These are phyloP conservation scores for Pelodytes ibericus DNA, from an alignment of 2,797 vertebrate genomes.

Conservation along the genomic window DNA sequence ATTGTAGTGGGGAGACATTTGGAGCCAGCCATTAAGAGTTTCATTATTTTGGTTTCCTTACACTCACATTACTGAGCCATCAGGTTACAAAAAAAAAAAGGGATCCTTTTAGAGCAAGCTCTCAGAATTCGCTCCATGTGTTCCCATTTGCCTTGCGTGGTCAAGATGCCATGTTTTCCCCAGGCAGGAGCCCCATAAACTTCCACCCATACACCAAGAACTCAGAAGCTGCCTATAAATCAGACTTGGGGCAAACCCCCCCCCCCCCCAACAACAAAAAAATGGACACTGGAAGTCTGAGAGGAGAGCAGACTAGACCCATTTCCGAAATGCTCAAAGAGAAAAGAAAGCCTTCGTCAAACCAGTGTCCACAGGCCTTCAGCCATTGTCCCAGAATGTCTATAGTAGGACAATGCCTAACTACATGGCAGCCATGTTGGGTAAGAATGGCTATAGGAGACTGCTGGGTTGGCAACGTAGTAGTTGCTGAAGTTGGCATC, in stretches of 20 bases:
- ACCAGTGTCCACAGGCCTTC: constrained; percentile 2
- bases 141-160: no score
- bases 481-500: constrained; percentile 98
- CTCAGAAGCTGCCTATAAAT: no score
- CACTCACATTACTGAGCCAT: no score
- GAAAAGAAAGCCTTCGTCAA: neutral
- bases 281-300: neutral
- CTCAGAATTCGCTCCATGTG: no score
- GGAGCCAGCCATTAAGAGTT: no score
- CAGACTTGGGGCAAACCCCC: neutral
- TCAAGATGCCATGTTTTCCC: no score
- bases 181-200: no score
- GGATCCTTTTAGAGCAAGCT: neutral
- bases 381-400: neutral
- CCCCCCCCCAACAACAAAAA: no score
- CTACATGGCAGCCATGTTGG: constrained; percentile 97
- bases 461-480: constrained; percentile 79
- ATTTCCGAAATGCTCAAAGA: neutral
- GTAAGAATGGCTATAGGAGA: constrained; percentile 86
- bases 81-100: neutral
- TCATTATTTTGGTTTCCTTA: no score
- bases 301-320: no score
- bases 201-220: no score
- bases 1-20: no score
- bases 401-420: constrained; percentile 64